Evolutionary conservation across 2,113 vertebrate species (phyloP), one percentile per base, ranked within the genome.

Genomic region (Collichthys lucidus): DNA sequence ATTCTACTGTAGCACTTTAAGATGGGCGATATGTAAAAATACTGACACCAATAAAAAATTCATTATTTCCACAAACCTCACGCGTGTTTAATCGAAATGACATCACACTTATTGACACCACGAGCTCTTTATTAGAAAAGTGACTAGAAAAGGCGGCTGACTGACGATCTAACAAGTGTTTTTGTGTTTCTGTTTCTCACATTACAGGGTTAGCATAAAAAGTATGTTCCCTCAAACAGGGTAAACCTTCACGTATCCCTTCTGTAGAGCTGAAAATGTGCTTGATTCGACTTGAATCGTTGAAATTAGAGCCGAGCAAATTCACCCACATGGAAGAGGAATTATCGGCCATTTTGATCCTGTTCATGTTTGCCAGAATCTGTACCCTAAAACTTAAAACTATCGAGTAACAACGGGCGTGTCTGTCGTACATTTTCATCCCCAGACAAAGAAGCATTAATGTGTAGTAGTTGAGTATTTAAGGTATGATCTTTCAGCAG

Each of bases 21-120:
- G 60, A 79, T 63, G 74, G 67, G 50, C 64, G 44, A 80, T 77
- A 63, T 89, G 80, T 87, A 66, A 80, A 40, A 64, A 71, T 75
- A 91, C 82, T 88, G 78, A 94, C 79, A 86, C 88, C 77, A 95
- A 95, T 94, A 94, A 94, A 31, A 94, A 94, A 90, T 20, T 8
- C 8, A 76, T 83, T 57, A 62, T 89, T 86, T 86, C 61, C 67
- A 71, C 57, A 70, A 59, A 67, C 24, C 10, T 47, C 35, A 40
- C 35, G 35, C 20, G 49, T 53, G 50, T 49, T 70, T 63, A 61
- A 53, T 68, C 44, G 26, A 72, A 77, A 73, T 42, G 40, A 74
- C 24, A 47, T 53, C 19, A 77, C 56, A 17, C 62, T 44, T 64
- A 62, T 84, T 76, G 17, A 66, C 31, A 80, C n/a, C 44, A 74